Conservation (phyloP, 1,140 invertebrate species). For the Bombus sibiricus region DNA sequence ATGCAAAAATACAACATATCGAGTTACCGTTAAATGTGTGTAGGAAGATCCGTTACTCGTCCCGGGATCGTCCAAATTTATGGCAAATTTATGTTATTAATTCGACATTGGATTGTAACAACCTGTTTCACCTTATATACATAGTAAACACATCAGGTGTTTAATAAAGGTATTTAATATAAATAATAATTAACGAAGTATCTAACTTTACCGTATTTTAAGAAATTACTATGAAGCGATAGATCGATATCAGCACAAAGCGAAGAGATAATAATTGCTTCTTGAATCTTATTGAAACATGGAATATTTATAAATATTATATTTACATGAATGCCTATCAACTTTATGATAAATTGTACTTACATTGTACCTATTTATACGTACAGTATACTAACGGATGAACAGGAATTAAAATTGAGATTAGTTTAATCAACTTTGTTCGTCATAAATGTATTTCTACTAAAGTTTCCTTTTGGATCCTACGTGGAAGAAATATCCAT, state of each 20-base stretch:
- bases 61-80: background rate
- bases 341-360: too few relatives aligned
- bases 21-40: background rate
- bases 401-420: background rate
- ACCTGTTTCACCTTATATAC: background rate
- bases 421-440: background rate
- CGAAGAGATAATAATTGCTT: background rate
- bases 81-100: background rate
- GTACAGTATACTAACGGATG: background rate
- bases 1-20: background rate
- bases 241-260: background rate
- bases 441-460: background rate
- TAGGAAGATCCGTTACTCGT: constrained; percentile 10
- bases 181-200: background rate
- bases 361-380: background rate
- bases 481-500: background rate
- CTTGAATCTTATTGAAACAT: too few relatives aligned
- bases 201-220: background rate
- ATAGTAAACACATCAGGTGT: background rate
- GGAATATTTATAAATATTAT: background rate
- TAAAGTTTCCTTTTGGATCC: background rate
- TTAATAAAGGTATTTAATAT: background rate
- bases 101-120: background rate
- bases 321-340: background rate
- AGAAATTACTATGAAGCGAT: background rate